These are phyloP conservation scores for Frieseomelitta varia DNA, from an alignment of 1,140 invertebrate species.

Conservation along the genomic window DNA sequence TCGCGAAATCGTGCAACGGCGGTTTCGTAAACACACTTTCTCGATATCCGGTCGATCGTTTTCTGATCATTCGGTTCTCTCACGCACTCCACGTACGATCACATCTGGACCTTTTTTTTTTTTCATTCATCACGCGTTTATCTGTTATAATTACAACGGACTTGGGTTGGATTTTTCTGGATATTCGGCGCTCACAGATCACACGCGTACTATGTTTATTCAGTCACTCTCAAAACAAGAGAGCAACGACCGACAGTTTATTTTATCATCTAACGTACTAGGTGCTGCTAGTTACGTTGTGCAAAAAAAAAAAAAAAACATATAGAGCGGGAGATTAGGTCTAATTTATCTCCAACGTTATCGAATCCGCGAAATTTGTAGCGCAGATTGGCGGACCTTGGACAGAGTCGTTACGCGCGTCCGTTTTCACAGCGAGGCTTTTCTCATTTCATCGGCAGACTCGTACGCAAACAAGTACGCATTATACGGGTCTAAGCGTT, in stretches of 20 bases:
- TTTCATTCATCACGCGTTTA: background rate
- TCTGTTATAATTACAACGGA: no score
- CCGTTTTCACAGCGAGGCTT: conserved; percentile 2
- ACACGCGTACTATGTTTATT: no score
- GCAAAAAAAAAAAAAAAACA: no score
- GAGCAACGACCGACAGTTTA: no score
- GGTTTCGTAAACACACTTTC: conserved; percentile 36
- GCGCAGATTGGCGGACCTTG: background rate
- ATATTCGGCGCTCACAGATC: no score
- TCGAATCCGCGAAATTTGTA: background rate
- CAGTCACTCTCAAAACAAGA: no score
- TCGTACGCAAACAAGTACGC: conserved; percentile 79
- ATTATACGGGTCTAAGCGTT: conserved; percentile 80
- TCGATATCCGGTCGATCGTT: conserved; percentile 12
- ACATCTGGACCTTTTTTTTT: background rate
- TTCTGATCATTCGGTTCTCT: background rate
- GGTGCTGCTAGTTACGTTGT: no score
- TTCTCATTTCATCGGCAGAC: conserved; percentile 61
- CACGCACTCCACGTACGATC: background rate
- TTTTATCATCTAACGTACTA: no score
- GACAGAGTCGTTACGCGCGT: background rate
- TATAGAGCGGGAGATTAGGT: no score
- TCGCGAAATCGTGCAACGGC: conserved; percentile 6
- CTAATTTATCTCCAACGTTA: no score
- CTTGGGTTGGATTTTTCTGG: no score